Evolutionary conservation across 2,888 invertebrate genomes (phyloP), one percentile per base, ranked within the genome.

Genomic region (Lasioglossum villosulum): DNA sequence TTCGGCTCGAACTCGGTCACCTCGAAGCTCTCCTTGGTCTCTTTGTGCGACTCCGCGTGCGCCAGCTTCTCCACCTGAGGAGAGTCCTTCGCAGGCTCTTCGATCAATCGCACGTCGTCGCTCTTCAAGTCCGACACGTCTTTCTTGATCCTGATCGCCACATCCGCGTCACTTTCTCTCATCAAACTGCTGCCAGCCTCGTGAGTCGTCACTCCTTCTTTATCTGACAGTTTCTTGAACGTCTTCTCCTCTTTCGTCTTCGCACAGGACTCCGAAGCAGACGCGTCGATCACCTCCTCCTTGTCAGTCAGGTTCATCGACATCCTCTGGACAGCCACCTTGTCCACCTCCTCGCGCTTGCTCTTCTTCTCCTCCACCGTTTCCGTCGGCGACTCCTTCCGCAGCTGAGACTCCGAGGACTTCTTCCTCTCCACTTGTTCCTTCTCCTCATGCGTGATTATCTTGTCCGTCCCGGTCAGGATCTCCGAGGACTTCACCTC

Each of bases 401-500:
- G 93, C n/a, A 92, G 14, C 2, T 88, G 91, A 19, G 93, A 91
- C 4, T 93, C 93, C 0, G 90, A 91, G 0, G 91, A 91, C 52
- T 93, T 92, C 73, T 93, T 94, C 59, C 89, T 90, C 16, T 92
- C 89, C 2, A 93, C 84, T 19, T 89, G 92, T 45, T 93, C 93
- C 42, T 92, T 93, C 52, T 94, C 93, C 39, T 95, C 94, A 12
- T 92, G 92, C 23, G 91, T 91, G 45, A 95, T 88, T 1, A 91
- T 87, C 78, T 93, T 93, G 66, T 94, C 93, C 4, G 89, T 78
- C 0, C 93, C 93, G 19, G 89, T 92, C 8, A 88, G 90, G 4
- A 92, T 91, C 77, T 95, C 93, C 1, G 94, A 94, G 0, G 94
- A 93, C 2, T 91, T 89, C 0, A 93, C 81, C 75, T 93, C 94